Percentiles rank a stretch among this genome's conserved stretches.
Evolutionary conservation across 2,113 vertebrate species (phyloP).

Genomic region (Nerophis ophidion): DNA sequence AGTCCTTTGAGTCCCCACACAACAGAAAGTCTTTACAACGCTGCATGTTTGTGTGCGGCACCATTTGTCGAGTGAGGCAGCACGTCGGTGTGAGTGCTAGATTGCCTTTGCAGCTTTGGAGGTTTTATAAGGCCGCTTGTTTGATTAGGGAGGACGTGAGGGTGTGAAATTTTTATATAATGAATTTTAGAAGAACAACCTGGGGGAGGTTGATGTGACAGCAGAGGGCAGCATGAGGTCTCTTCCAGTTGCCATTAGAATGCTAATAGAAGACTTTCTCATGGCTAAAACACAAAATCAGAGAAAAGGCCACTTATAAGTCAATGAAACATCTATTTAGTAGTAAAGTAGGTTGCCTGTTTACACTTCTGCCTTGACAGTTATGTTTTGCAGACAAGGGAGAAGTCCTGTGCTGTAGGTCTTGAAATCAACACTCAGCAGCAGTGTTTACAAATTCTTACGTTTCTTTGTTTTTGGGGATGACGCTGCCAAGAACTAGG

Average conservation of each 20-base stretch:
- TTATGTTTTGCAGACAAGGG: slow-evolving; percentile 7
- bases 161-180: background rate
- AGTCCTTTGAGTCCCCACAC: background rate
- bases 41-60: slow-evolving; percentile 8
- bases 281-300: no score
- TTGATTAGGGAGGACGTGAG: slow-evolving; percentile 31
- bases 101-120: slow-evolving; percentile 23
- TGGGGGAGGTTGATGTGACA: slow-evolving; percentile 25
- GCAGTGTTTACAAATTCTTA: slow-evolving; percentile 22
- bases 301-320: no score
- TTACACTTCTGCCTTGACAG: background rate
- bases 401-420: slow-evolving; percentile 23
- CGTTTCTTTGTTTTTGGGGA: slow-evolving; percentile 11
- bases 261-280: no score
- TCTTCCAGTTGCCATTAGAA: background rate
- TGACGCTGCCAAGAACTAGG: slow-evolving; percentile 5
- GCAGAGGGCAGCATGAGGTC: slow-evolving; percentile 47
- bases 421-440: slow-evolving; percentile 20
- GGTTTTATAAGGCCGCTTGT: slow-evolving; percentile 24
- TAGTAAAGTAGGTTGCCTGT: no score
- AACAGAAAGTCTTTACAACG: background rate
- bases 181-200: background rate
- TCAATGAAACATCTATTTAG: no score
- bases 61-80: slow-evolving; percentile 9
- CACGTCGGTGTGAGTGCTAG: background rate